phyloP scores from a whole-genome alignment of 2,113 vertebrate species.

The Centropus bengalensis region DNA sequence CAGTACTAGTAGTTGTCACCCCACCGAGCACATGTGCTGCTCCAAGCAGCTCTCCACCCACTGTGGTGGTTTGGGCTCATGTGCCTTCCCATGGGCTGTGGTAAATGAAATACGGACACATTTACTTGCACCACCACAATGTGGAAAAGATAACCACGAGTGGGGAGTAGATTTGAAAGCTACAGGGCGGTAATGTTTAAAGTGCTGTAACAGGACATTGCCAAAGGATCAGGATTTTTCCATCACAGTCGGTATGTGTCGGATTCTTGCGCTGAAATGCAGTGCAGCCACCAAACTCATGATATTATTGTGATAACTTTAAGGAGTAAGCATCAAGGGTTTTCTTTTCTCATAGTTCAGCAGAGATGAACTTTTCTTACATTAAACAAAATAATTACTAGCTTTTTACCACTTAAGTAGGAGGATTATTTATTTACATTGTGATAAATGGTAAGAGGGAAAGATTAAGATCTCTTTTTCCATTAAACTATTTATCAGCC shows the following conservation, averaged over 20 bases:
- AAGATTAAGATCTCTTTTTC: slow-evolving; percentile 29
- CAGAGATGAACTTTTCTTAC: neutral
- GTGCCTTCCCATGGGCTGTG: neutral
- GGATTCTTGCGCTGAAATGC: neutral
- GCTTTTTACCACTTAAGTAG: neutral
- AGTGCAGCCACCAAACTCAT: neutral
- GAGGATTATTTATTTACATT: slow-evolving; percentile 34
- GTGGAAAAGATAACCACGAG: neutral
- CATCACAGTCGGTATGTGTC: neutral
- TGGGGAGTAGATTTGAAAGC: neutral
- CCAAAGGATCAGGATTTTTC: neutral
- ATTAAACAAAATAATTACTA: neutral
- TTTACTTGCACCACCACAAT: neutral
- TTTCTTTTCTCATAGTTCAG: neutral
- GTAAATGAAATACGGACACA: neutral
- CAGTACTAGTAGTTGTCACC: neutral
- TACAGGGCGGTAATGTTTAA: neutral
- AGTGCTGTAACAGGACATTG: neutral
- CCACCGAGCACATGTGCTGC: neutral
- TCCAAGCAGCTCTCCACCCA: neutral
- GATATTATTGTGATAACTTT: neutral
- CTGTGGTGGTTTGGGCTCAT: neutral
- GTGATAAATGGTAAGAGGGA: neutral
- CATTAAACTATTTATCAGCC: slow-evolving; percentile 48
- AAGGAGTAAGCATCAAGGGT: neutral